Evolutionary conservation across 2,113 vertebrate species (phyloP).

Genomic region (Hippocampus zosterae): DNA sequence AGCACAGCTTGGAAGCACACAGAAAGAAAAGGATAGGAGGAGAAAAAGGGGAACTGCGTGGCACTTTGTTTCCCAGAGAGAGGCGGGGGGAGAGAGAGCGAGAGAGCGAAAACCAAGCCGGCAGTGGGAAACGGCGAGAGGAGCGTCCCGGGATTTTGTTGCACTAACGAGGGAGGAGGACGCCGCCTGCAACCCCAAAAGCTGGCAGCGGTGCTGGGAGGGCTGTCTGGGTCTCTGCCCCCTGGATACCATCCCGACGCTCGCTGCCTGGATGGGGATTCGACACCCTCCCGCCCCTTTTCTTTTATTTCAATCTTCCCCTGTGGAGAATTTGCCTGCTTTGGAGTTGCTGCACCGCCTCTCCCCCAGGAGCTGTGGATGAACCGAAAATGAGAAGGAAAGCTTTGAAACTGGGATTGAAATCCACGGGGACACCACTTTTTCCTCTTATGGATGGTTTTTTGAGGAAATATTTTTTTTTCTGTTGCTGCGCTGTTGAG

Average conservation of each 20-base stretch:
- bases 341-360: slow-evolving; percentile 42
- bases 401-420: slow-evolving; percentile 39
- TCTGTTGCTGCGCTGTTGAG: not conserved
- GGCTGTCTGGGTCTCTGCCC: slow-evolving; percentile 72
- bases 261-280: slow-evolving; percentile 53
- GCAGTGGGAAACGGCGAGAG: slow-evolving; percentile 17
- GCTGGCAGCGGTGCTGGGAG: slow-evolving; percentile 51
- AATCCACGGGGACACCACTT: slow-evolving; percentile 7
- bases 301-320: slow-evolving; percentile 40
- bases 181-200: slow-evolving; percentile 44
- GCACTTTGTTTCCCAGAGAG: slow-evolving; percentile 57
- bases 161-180: slow-evolving; percentile 32
- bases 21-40: slow-evolving; percentile 25
- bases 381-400: slow-evolving; percentile 40
- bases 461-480: slow-evolving; percentile 6
- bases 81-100: not conserved
- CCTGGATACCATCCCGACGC: slow-evolving; percentile 68
- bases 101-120: slow-evolving; percentile 23
- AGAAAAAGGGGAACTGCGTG: slow-evolving; percentile 56
- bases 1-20: slow-evolving; percentile 34
- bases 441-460: slow-evolving; percentile 49
- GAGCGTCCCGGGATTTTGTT: slow-evolving; percentile 63
- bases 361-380: slow-evolving; percentile 50
- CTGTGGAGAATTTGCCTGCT: slow-evolving; percentile 44
- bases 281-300: slow-evolving; percentile 28